Evolutionary conservation across 1,140 invertebrate species (phyloP).

Genomic region (Ceratosolen solmsi): DNA sequence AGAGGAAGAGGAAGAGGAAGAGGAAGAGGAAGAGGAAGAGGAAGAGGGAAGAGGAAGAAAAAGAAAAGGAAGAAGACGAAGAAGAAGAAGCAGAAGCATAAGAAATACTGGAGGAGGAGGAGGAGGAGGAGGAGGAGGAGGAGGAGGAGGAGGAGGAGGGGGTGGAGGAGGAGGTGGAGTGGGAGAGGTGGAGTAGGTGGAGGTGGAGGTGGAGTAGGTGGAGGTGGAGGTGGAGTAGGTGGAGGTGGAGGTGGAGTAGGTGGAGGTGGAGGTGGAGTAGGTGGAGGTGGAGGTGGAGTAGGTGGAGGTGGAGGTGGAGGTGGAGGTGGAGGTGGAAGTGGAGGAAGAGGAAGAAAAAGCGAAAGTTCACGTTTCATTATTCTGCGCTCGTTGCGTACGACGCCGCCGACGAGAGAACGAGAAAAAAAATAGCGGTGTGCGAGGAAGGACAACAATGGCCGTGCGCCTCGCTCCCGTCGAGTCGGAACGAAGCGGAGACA

Average conservation of each 20-base stretch:
- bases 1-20: too few relatives aligned
- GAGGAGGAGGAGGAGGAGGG: background rate
- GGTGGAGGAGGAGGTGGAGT: background rate
- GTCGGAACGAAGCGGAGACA: slow-evolving; percentile 68
- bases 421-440: background rate
- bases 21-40: too few relatives aligned
- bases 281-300: background rate
- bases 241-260: too few relatives aligned
- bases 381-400: background rate
- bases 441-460: slow-evolving; percentile 39
- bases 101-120: too few relatives aligned
- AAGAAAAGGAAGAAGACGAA: background rate
- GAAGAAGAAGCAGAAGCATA: too few relatives aligned
- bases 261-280: too few relatives aligned
- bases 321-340: background rate
- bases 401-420: background rate
- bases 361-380: slow-evolving; percentile 32
- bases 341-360: background rate
- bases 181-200: too few relatives aligned
- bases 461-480: slow-evolving; percentile 52
- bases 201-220: too few relatives aligned
- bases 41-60: background rate
- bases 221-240: too few relatives aligned
- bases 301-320: too few relatives aligned
- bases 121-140: too few relatives aligned